Conservation (phyloP, 92 coral and sea anemone species). For the Pocillopora grandis region DNA sequence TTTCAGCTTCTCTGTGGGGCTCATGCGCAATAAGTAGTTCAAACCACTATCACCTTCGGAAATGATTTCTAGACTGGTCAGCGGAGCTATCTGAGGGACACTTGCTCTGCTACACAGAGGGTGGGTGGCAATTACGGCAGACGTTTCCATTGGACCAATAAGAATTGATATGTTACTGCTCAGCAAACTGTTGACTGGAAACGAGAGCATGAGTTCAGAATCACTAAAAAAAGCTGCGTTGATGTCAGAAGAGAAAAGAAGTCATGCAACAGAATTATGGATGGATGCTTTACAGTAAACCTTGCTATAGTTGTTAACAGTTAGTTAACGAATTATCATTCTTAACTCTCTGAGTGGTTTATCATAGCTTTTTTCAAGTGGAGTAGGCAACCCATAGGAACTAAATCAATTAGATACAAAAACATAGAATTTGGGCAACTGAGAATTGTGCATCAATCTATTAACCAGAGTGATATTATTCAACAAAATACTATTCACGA, state of each 20-base stretch:
- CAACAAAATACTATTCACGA: too few relatives aligned
- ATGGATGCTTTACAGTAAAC: too few relatives aligned
- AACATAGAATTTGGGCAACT: too few relatives aligned
- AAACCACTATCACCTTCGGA: conserved; percentile 22
- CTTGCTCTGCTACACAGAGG: conserved; percentile 62
- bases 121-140: conserved; percentile 54
- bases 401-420: too few relatives aligned
- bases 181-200: conserved; percentile 53
- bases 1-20: conserved; percentile 61
- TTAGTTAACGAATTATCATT: too few relatives aligned
- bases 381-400: too few relatives aligned
- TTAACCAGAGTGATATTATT: too few relatives aligned
- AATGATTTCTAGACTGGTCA: conserved; percentile 59
- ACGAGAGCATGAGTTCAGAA: neutral
- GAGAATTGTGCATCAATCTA: too few relatives aligned
- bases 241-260: neutral
- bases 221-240: neutral
- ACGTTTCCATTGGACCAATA: conserved; percentile 65
- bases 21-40: conserved; percentile 62
- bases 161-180: conserved; percentile 53
- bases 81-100: conserved; percentile 72
- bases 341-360: too few relatives aligned
- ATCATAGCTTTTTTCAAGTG: too few relatives aligned
- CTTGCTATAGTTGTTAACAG: too few relatives aligned
- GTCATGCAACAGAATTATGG: too few relatives aligned